Evolutionary conservation across 2,888 invertebrate species (phyloP), one percentile per base, ranked within the genome.

Genomic region (Nematopogon swammerdamellus): DNA sequence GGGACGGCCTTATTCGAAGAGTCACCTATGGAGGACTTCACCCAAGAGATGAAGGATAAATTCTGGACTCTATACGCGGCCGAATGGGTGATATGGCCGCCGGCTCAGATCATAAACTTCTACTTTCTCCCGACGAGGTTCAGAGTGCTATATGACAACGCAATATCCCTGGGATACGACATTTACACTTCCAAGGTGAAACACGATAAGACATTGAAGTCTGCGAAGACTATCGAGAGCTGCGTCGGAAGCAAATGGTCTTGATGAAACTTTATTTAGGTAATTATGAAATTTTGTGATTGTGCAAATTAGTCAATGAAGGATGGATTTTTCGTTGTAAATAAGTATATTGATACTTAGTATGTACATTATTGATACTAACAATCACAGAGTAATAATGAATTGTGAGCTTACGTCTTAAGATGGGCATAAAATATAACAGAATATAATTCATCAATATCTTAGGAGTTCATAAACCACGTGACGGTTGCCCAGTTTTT

Each of bases 71-170:
- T 96, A 11, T 95, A 94, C 63, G 79, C 84, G 47, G 94, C 93
- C 1, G 96, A 97, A 66, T 95, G 94, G 91, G 64, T 91, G 5
- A 85, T 96, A 19, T 96, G 96, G 95, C 95, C 96, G 0, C 91
- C 92, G 5, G 95, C 94, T 1, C 96, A 97, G 67, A 77, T 93
- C 44, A 77, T 97, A n/a, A 97, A 96, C 68, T 97, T 97, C 71
- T 92, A 89, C 67, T 85, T 89, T 62, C 67, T 97, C 55, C 92
- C 95, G 10, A 85, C 88, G 8, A 85, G 81, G 58, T 95, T 85
- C 66, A 82, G 96, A 62, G 91, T 97, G 25, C 73, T 94, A 10
- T 97, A 93, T 72, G 94, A 94, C 63, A 95, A 91, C 63, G 81
- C 83, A 1, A 86, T 95, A 61, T 93, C 93, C 30, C 80, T 95